A percentile compares a stretch with the other conserved stretches of the same genome.
Conservation (phyloP, 2,113 vertebrate genomes). For the Phasianus colchicus region DNA sequence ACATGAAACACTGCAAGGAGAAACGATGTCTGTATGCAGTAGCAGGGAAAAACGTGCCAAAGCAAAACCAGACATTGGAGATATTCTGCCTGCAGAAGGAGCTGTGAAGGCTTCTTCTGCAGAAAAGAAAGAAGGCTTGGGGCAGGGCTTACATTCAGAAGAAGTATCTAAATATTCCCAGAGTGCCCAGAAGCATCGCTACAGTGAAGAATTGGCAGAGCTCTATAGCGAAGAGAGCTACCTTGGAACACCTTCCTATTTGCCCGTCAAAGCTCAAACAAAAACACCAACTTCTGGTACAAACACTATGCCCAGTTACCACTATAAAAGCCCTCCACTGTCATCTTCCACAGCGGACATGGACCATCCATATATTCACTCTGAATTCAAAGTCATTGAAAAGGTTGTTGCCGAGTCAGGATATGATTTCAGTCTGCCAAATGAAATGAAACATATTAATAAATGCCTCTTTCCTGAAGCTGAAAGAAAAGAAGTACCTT, state of each 20-base stretch:
- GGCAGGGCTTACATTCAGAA: conserved; percentile 25
- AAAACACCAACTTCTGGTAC: conserved; percentile 42
- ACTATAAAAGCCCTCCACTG: neutral
- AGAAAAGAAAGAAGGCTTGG: conserved; percentile 27
- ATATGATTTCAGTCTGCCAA: conserved; percentile 7
- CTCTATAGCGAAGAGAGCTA: neutral
- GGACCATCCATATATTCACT: neutral
- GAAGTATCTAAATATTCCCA: neutral
- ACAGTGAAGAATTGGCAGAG: neutral
- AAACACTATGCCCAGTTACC: neutral
- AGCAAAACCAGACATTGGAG: conserved; percentile 48
- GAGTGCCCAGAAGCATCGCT: neutral
- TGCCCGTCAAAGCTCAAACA: conserved; percentile 45
- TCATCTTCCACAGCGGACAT: neutral
- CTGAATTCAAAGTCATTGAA: neutral
- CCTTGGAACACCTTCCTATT: neutral
- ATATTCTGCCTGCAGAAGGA: conserved; percentile 36
- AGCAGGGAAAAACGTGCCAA: conserved; percentile 59
- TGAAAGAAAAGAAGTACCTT: conserved; percentile 24
- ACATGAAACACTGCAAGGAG: conserved; percentile 69
- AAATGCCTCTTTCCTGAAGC: conserved; percentile 2
- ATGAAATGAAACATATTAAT: conserved; percentile 11
- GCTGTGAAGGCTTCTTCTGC: conserved; percentile 41
- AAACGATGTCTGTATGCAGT: conserved; percentile 48
- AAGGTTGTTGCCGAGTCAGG: conserved; percentile 35